Evolutionary conservation across 1,140 invertebrate genomes (phyloP).

Genomic region (Hetaerina americana): DNA sequence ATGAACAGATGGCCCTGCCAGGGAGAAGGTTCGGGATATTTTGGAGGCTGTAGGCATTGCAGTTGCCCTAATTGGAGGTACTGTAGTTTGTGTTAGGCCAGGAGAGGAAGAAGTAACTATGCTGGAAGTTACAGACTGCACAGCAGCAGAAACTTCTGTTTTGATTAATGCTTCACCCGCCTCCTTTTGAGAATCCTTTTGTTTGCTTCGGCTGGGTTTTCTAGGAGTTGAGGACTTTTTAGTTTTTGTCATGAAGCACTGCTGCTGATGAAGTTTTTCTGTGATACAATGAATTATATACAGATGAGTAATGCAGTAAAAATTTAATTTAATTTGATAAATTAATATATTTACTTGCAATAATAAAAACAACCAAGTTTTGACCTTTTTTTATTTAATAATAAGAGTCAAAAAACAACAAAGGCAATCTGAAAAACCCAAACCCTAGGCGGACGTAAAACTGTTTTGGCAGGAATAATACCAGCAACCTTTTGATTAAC

Average conservation of each 20-base stretch:
- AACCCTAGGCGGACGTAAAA: too few species aligned
- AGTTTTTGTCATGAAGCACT: slow-evolving; percentile 42
- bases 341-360: too few species aligned
- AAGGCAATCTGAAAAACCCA: too few species aligned
- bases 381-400: too few species aligned
- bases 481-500: too few species aligned
- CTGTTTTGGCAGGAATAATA: too few species aligned
- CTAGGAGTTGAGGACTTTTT: slow-evolving; percentile 31
- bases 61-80: not conserved
- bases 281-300: slow-evolving; percentile 10
- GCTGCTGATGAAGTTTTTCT: slow-evolving; percentile 42
- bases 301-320: not conserved
- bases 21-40: not conserved
- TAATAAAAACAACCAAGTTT: too few species aligned
- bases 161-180: not conserved
- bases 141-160: not conserved
- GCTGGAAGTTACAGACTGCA: not conserved
- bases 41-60: not conserved
- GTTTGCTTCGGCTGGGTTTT: slow-evolving; percentile 17
- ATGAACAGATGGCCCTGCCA: not conserved
- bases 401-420: too few species aligned
- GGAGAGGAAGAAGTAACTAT: not conserved
- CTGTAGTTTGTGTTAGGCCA: not conserved
- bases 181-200: slow-evolving; percentile 5
- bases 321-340: too few species aligned